These are phyloP conservation scores for Cathartes aura DNA, from an alignment of 2,113 vertebrate genomes.

Conservation along the genomic window DNA sequence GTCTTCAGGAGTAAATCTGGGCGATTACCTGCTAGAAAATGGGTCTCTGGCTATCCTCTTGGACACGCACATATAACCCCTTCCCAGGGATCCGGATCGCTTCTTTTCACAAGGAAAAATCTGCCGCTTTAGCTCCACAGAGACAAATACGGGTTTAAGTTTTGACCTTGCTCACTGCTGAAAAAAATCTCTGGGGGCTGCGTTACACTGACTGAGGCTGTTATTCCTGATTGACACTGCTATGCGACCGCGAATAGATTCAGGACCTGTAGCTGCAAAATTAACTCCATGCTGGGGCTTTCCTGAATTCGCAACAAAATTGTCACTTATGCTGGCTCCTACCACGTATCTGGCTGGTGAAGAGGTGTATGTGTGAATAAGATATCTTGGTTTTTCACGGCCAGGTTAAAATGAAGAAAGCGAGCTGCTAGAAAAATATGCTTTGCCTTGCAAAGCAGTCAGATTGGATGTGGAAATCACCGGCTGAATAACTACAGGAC, in stretches of 20 bases:
- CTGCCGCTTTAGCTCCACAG: not conserved
- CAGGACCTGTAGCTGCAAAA: not conserved
- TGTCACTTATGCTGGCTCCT: not conserved
- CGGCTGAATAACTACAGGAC: not conserved
- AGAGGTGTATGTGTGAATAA: not conserved
- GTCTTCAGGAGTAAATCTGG: not conserved
- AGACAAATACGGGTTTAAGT: not conserved
- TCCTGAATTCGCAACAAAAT: not conserved
- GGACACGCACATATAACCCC: not conserved
- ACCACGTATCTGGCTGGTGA: not conserved
- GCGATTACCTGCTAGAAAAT: no score
- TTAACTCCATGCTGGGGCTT: not conserved
- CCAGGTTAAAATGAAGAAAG: not conserved
- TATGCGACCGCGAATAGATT: not conserved
- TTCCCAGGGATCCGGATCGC: fast-evolving
- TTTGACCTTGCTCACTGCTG: not conserved
- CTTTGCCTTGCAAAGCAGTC: not conserved
- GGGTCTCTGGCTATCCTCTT: no score
- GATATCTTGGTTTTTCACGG: not conserved
- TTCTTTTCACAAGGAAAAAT: not conserved
- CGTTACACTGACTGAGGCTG: not conserved
- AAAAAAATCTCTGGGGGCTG: not conserved
- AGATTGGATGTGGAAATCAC: not conserved
- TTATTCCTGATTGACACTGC: not conserved
- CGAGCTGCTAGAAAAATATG: not conserved